Percentiles rank a stretch among this genome's conserved stretches.
Conservation (phyloP, 2,888 invertebrate species). For the Platycnemis pennipes region DNA sequence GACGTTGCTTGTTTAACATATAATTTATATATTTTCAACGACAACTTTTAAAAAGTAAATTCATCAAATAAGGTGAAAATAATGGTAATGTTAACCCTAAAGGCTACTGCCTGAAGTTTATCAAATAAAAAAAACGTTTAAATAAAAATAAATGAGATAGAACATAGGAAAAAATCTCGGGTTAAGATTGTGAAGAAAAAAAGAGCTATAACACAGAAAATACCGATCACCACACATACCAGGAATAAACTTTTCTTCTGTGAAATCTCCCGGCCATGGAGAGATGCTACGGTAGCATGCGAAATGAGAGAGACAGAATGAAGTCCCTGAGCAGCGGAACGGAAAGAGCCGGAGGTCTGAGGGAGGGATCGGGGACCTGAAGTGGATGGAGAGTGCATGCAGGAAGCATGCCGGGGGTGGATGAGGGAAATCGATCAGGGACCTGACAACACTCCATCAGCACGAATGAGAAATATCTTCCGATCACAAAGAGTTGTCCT, state of each 20-base stretch:
- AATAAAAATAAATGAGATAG: too few relatives aligned
- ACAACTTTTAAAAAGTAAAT: too few relatives aligned
- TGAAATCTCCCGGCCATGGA: background rate
- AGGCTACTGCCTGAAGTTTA: too few relatives aligned
- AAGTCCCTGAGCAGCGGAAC: background rate
- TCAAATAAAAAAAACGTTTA: too few relatives aligned
- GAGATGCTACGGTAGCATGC: background rate
- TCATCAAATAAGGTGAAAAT: too few relatives aligned
- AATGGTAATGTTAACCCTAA: too few relatives aligned
- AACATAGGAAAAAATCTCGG: too few relatives aligned
- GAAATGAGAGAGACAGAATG: background rate
- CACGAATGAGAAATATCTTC: constrained; percentile 48
- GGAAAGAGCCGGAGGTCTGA: background rate
- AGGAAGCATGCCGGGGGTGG: background rate
- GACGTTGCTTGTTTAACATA: too few relatives aligned
- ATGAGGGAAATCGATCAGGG: constrained; percentile 1
- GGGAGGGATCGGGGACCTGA: background rate
- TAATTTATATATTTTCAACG: too few relatives aligned
- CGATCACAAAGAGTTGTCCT: constrained; percentile 1
- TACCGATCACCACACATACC: background rate
- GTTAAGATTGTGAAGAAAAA: too few relatives aligned
- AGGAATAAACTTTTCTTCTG: background rate
- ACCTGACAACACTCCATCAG: background rate
- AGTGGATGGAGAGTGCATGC: background rate
- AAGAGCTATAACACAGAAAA: too few relatives aligned